These are phyloP conservation scores for Misgurnus anguillicaudatus DNA, from an alignment of 2,113 vertebrate species.

Conservation along the genomic window DNA sequence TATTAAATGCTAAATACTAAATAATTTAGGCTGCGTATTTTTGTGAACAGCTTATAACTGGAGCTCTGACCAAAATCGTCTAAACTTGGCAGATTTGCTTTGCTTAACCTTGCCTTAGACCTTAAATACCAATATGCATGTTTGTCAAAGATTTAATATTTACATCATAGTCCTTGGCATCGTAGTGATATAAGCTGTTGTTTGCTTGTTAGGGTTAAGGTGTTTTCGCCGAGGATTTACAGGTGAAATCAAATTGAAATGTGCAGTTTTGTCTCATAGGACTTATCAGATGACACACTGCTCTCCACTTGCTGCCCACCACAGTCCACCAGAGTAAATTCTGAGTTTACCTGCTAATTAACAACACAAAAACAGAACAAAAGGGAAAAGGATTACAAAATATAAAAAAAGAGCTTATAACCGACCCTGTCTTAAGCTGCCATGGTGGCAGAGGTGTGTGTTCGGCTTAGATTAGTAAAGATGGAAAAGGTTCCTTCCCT, in stretches of 20 bases:
- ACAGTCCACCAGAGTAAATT: not conserved
- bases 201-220: not conserved
- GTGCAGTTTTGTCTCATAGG: constrained; percentile 18
- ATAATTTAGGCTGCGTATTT: too few species aligned
- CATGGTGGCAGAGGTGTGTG: constrained; percentile 34
- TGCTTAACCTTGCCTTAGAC: not conserved
- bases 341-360: constrained; percentile 19
- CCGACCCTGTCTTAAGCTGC: constrained; percentile 40
- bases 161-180: not conserved
- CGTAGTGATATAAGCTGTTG: not conserved
- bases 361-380: constrained; percentile 25
- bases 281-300: constrained; percentile 13
- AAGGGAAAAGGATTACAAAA: constrained; percentile 33
- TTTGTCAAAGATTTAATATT: not conserved
- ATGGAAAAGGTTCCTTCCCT: constrained; percentile 50
- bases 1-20: too few species aligned
- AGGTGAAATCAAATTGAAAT: constrained; percentile 28
- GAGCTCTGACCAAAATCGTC: not conserved
- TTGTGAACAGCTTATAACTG: too few species aligned
- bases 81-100: not conserved
- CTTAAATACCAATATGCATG: not conserved
- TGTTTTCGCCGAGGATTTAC: constrained; percentile 5
- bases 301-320: constrained; percentile 31
- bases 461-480: constrained; percentile 42
- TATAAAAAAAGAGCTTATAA: constrained; percentile 4